Conservation (phyloP, 2,797 vertebrate species). For the Enteromius viviparus region DNA sequence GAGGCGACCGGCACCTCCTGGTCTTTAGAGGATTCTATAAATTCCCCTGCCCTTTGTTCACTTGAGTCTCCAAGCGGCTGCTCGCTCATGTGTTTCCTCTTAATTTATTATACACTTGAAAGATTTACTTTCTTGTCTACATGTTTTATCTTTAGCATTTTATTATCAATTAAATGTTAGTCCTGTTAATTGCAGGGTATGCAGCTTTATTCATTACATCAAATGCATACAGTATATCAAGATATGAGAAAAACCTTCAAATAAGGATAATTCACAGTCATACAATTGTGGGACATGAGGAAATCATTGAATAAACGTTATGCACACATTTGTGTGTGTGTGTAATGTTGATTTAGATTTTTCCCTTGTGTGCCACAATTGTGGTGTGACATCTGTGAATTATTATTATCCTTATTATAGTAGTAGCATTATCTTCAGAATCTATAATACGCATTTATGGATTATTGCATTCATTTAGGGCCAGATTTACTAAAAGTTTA, state of each 20-base stretch:
- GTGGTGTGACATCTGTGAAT: background rate
- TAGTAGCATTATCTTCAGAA: background rate
- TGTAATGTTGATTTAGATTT: background rate
- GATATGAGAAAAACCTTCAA: background rate
- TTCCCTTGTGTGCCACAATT: background rate
- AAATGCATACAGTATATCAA: background rate
- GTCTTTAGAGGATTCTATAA: constrained; percentile 60
- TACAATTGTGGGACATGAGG: background rate
- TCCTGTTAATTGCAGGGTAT: background rate
- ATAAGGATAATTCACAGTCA: background rate
- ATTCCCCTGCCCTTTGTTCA: constrained; percentile 63
- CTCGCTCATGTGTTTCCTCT: constrained; percentile 24
- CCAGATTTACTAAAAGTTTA: background rate
- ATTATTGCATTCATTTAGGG: background rate
- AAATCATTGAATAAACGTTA: background rate
- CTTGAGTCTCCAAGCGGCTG: constrained; percentile 29
- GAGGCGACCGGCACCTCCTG: constrained; percentile 53
- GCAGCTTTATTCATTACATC: background rate
- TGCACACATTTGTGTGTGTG: background rate
- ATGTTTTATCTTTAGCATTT: background rate
- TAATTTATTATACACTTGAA: constrained; percentile 6
- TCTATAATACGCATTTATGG: background rate
- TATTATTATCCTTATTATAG: background rate
- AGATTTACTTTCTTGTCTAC: background rate
- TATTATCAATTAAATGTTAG: background rate